Percentiles rank a stretch among this genome's conserved stretches.
These are phyloP conservation scores for Axinella damicornis DNA, from an alignment of 37 sponge, comb jelly and placozoan genomes.

Conservation along the genomic window DNA sequence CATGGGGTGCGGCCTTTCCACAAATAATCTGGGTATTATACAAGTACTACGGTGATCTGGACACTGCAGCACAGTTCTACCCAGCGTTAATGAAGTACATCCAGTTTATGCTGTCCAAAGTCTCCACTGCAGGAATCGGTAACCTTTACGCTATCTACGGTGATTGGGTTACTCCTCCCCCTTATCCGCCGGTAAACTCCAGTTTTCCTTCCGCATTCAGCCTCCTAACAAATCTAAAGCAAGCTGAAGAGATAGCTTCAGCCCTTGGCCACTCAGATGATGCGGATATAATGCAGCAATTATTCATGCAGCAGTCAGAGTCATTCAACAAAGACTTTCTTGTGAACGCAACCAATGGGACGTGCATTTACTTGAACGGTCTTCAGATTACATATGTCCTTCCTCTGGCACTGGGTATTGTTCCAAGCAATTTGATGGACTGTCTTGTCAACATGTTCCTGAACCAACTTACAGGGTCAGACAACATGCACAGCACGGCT, in stretches of 20 bases:
- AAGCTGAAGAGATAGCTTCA: conserved; percentile 42
- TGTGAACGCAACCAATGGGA: not conserved
- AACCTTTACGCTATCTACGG: conserved; percentile 61
- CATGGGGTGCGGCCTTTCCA: conserved; percentile 79
- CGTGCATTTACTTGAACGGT: conserved; percentile 56
- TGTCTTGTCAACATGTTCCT: conserved; percentile 27
- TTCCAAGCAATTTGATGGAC: conserved; percentile 18
- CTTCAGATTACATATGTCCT: conserved; percentile 61
- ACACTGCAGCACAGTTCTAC: conserved; percentile 27
- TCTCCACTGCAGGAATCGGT: conserved; percentile 51
- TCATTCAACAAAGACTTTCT: conserved; percentile 64
- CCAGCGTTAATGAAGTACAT: conserved; percentile 28
- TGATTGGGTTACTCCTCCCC: conserved; percentile 83
- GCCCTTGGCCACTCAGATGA: conserved; percentile 16
- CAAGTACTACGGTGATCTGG: conserved; percentile 37
- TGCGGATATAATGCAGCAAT: not conserved
- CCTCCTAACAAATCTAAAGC: conserved; percentile 44
- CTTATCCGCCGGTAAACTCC: conserved; percentile 27
- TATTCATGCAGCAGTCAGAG: not conserved
- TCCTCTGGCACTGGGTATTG: conserved; percentile 51
- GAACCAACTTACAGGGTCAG: conserved; percentile 19
- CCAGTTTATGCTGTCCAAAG: conserved; percentile 18
- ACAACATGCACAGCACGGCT: conserved; percentile 52
- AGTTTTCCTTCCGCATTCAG: conserved; percentile 69
- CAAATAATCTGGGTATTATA: conserved; percentile 53